These are phyloP conservation scores for Cynoglossus semilaevis DNA, from an alignment of 2,113 vertebrate genomes.

Conservation along the genomic window DNA sequence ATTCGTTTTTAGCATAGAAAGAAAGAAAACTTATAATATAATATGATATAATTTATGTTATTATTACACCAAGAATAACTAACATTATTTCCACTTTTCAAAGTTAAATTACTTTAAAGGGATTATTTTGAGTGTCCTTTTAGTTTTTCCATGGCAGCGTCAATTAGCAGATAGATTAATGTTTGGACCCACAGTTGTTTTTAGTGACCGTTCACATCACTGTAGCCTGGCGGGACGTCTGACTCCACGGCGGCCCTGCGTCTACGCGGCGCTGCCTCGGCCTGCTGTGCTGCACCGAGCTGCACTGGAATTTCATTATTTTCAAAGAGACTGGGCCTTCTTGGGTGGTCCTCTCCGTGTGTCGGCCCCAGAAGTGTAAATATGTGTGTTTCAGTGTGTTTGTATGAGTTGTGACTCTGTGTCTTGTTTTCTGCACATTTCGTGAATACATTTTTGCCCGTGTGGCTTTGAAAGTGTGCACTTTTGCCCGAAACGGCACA, in stretches of 20 bases:
- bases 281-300: slow-evolving; percentile 54
- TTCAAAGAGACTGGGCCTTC: slow-evolving; percentile 52
- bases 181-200: neutral
- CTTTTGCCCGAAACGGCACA: slow-evolving; percentile 48
- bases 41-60: no score
- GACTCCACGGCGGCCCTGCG: slow-evolving; percentile 12
- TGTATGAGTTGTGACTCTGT: slow-evolving; percentile 22
- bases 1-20: no score
- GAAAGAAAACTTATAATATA: no score
- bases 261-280: slow-evolving; percentile 21
- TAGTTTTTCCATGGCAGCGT: no score
- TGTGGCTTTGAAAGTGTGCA: slow-evolving; percentile 44
- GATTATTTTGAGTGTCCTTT: no score
- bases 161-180: slow-evolving; percentile 3
- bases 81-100: no score
- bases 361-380: slow-evolving; percentile 49
- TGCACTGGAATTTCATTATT: slow-evolving; percentile 62
- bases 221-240: slow-evolving; percentile 35
- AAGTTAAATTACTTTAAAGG: no score
- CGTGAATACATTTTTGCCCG: slow-evolving; percentile 42
- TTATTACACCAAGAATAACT: no score
- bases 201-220: slow-evolving; percentile 20
- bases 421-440: slow-evolving; percentile 42
- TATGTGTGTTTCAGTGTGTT: slow-evolving; percentile 44
- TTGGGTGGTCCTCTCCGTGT: slow-evolving; percentile 70